Evolutionary conservation across 2,797 vertebrate genomes (phyloP).

Genomic region (Rhincodon typus): DNA sequence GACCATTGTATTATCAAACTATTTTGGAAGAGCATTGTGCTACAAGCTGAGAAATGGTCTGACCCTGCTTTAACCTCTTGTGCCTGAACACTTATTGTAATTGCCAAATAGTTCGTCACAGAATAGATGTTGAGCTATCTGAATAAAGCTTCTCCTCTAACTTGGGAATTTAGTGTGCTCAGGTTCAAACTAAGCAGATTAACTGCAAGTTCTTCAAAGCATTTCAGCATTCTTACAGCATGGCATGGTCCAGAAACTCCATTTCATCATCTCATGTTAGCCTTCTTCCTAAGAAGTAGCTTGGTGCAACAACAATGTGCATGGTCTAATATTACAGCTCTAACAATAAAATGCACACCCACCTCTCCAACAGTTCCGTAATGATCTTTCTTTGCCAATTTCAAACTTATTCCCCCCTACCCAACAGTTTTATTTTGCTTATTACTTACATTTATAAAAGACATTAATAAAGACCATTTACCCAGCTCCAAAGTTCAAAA

Average conservation of each 20-base stretch:
- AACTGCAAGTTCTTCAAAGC: neutral
- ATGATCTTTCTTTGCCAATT: neutral
- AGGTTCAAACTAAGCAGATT: neutral
- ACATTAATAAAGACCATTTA: too few species aligned
- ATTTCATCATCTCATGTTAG: neutral
- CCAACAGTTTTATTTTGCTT: neutral
- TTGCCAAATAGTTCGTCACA: neutral
- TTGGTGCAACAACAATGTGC: neutral
- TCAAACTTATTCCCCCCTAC: neutral
- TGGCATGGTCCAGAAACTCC: neutral
- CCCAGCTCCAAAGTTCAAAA: too few species aligned
- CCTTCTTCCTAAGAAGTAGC: neutral
- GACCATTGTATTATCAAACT: neutral
- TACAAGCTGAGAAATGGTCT: too few species aligned
- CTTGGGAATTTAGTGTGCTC: neutral
- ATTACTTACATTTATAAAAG: neutral
- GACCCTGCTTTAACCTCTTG: neutral
- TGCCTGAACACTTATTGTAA: neutral
- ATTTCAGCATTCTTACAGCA: neutral
- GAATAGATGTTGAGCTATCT: neutral
- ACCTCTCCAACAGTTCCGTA: neutral
- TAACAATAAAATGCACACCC: neutral
- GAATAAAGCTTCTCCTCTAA: too few species aligned
- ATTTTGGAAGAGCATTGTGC: neutral
- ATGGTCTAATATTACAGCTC: neutral